Percentiles rank a stretch among this genome's conserved stretches.
Evolutionary conservation across 2,888 invertebrate species (phyloP).

Genomic region (Nycteola revayana): DNA sequence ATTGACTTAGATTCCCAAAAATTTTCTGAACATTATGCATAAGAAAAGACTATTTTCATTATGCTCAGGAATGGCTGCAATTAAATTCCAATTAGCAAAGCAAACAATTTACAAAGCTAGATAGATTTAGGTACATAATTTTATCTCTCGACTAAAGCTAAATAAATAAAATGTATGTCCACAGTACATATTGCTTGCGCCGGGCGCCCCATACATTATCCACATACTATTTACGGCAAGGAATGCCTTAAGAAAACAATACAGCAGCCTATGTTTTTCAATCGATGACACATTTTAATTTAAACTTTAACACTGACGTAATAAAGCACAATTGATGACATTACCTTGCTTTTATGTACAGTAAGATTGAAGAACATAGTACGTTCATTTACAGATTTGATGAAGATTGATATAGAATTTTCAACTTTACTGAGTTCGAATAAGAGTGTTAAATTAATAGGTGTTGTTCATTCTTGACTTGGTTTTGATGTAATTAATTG

Average conservation of each 20-base stretch:
- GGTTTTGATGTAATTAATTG: conserved; percentile 46
- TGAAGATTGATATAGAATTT: conserved; percentile 17
- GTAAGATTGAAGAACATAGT: conserved; percentile 7
- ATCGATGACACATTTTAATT: conserved; percentile 23
- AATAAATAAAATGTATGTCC: conserved; percentile 13
- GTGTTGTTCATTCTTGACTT: conserved; percentile 7
- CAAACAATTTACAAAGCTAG: too few relatives aligned
- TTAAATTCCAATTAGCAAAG: too few relatives aligned
- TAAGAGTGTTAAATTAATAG: conserved; percentile 6
- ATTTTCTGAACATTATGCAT: too few relatives aligned
- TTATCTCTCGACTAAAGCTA: conserved; percentile 20
- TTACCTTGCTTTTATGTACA: conserved; percentile 11
- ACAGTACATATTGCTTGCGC: conserved; percentile 15
- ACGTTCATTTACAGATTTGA: conserved; percentile 3
- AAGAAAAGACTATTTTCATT: too few relatives aligned
- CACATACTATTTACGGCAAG: conserved; percentile 69
- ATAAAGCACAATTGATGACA: conserved; percentile 29
- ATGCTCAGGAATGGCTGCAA: too few relatives aligned
- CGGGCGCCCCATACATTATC: conserved; percentile 49
- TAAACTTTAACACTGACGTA: conserved; percentile 27
- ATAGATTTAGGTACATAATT: too few relatives aligned
- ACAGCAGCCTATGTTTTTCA: conserved; percentile 34
- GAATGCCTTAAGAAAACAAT: conserved; percentile 68
- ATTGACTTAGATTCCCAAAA: too few relatives aligned
- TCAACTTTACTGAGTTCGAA: conserved; percentile 29